These are phyloP conservation scores for Clarias platycephalus DNA, from an alignment of 2,797 vertebrate genomes.

Conservation along the genomic window DNA sequence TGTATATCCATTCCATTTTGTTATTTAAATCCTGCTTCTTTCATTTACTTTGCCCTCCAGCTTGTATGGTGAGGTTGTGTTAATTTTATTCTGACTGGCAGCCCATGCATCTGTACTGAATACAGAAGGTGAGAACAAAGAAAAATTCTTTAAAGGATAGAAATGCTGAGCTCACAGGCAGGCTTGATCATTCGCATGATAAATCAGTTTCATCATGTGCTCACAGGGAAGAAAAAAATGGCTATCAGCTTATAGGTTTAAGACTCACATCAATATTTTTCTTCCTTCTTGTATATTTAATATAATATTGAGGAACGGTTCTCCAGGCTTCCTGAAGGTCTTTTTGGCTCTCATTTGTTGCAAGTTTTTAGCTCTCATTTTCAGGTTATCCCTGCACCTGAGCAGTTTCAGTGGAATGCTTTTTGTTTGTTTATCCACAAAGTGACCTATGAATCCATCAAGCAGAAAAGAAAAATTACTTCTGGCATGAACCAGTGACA, in stretches of 20 bases:
- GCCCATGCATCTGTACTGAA: not conserved
- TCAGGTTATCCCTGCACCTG: too few species aligned
- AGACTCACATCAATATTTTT: not conserved
- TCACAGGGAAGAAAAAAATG: not conserved
- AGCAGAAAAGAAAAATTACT: too few species aligned
- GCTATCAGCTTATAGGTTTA: not conserved
- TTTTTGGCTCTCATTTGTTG: too few species aligned
- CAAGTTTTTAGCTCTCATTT: too few species aligned
- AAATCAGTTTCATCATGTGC: not conserved
- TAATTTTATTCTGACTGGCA: constrained; percentile 42
- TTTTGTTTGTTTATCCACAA: too few species aligned
- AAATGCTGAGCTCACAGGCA: constrained; percentile 7
- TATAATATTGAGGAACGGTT: too few species aligned
- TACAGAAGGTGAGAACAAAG: constrained; percentile 37
- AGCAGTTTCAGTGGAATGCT: too few species aligned
- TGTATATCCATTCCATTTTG: constrained; percentile 2
- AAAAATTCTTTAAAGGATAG: not conserved
- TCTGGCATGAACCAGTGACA: too few species aligned
- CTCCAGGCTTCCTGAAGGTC: too few species aligned
- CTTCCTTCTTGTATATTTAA: too few species aligned
- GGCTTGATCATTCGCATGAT: not conserved
- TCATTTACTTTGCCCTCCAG: constrained; percentile 16
- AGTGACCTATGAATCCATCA: too few species aligned
- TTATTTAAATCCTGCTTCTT: constrained; percentile 8
- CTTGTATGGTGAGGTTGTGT: constrained; percentile 24